Evolutionary conservation across 2,797 vertebrate species (phyloP).

Genomic region (Manis javanica): DNA sequence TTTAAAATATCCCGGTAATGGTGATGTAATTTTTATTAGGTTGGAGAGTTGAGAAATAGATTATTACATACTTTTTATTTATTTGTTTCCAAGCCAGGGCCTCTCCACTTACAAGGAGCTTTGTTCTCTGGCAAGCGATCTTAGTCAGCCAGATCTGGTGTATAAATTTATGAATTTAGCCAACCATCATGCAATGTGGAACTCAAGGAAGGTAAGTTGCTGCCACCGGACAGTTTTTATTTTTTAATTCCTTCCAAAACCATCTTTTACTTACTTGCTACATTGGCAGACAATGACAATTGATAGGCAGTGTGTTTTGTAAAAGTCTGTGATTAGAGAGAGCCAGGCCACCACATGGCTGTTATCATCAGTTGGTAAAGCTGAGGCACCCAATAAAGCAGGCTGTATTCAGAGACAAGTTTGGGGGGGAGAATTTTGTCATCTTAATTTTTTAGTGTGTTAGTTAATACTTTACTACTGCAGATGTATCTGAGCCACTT

Average conservation of each 20-base stretch:
- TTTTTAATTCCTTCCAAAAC: neutral
- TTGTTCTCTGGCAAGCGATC: slow-evolving; percentile 97
- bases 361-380: neutral
- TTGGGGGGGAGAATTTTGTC: neutral
- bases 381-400: neutral
- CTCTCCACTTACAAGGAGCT: slow-evolving; percentile 99
- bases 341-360: neutral
- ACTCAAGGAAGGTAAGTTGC: slow-evolving; percentile 95
- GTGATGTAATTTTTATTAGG: neutral
- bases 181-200: slow-evolving; percentile 99
- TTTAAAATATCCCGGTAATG: neutral
- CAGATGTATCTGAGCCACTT: neutral
- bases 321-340: neutral
- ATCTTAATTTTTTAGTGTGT: neutral
- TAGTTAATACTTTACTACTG: neutral
- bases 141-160: slow-evolving; percentile 98
- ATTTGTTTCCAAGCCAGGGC: slow-evolving; percentile 90
- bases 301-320: neutral
- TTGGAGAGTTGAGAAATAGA: neutral
- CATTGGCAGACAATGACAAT: neutral
- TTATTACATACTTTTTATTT: slow-evolving; percentile 60
- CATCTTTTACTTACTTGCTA: neutral
- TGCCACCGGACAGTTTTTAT: neutral
- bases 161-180: slow-evolving; percentile 99
- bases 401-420: neutral